Percentiles rank a stretch among this genome's conserved stretches.
phyloP scores from a whole-genome alignment of 2,888 invertebrate genomes.

The Andrena trimmerana region DNA sequence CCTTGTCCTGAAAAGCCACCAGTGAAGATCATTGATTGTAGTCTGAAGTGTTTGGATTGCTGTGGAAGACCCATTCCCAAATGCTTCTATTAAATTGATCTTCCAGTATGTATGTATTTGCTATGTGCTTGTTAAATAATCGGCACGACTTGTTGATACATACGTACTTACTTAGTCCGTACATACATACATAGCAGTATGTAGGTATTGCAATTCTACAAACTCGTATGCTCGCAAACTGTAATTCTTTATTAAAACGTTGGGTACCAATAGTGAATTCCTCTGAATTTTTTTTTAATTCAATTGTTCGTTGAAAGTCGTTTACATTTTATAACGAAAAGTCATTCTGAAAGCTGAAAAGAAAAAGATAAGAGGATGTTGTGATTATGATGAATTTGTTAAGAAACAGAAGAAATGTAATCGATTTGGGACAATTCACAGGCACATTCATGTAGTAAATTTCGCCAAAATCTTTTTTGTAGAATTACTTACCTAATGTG shows the following conservation, averaged over 20 bases:
- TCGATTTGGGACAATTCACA: slow-evolving; percentile 13
- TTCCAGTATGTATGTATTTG: slow-evolving; percentile 12
- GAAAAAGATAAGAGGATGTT: background rate
- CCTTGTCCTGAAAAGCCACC: slow-evolving; percentile 35
- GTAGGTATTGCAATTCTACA: too few species aligned
- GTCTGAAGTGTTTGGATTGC: slow-evolving; percentile 71
- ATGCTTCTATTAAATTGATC: slow-evolving; percentile 5
- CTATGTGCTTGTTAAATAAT: too few species aligned
- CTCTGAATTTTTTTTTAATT: too few species aligned
- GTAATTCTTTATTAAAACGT: too few species aligned
- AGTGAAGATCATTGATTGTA: slow-evolving; percentile 57
- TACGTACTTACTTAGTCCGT: too few species aligned
- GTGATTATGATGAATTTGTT: slow-evolving; percentile 23
- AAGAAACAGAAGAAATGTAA: slow-evolving; percentile 23
- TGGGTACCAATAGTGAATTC: too few species aligned
- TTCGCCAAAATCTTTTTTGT: background rate
- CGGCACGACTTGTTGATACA: too few species aligned
- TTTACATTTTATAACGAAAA: background rate
- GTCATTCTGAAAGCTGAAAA: background rate
- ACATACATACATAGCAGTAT: too few species aligned
- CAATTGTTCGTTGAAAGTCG: too few species aligned
- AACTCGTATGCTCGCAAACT: too few species aligned
- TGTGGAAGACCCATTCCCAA: slow-evolving; percentile 68
- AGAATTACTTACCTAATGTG: background rate
- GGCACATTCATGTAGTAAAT: background rate